phyloP scores from a whole-genome alignment of 2,888 invertebrate species.

The Cephalotes varians region DNA sequence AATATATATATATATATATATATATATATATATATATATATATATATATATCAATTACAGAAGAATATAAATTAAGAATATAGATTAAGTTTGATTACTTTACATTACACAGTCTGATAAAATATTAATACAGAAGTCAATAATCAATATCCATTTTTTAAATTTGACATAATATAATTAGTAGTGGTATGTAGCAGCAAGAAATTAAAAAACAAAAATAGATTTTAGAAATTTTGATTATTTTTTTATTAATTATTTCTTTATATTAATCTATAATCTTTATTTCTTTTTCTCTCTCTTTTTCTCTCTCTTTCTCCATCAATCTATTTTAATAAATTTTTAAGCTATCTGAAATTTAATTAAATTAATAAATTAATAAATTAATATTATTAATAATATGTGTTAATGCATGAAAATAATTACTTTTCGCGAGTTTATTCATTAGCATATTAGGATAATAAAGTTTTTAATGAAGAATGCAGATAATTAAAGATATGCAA shows the following conservation, averaged over 20 bases:
- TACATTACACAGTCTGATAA: neutral
- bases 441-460: neutral
- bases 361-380: neutral
- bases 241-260: neutral
- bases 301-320: no score
- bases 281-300: no score
- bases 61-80: neutral
- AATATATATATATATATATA: no score
- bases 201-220: neutral
- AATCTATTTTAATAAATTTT: neutral
- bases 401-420: neutral
- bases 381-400: neutral
- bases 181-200: neutral
- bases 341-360: neutral
- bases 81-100: neutral
- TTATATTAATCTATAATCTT: neutral
- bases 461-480: conserved; percentile 69
- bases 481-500: conserved; percentile 78
- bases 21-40: no score
- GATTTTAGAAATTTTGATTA: neutral
- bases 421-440: neutral
- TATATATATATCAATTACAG: neutral
- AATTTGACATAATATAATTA: neutral
- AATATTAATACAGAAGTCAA: neutral
- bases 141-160: neutral